Conservation (phyloP, 2,797 vertebrate genomes). For the Acipenser transmontanus region DNA sequence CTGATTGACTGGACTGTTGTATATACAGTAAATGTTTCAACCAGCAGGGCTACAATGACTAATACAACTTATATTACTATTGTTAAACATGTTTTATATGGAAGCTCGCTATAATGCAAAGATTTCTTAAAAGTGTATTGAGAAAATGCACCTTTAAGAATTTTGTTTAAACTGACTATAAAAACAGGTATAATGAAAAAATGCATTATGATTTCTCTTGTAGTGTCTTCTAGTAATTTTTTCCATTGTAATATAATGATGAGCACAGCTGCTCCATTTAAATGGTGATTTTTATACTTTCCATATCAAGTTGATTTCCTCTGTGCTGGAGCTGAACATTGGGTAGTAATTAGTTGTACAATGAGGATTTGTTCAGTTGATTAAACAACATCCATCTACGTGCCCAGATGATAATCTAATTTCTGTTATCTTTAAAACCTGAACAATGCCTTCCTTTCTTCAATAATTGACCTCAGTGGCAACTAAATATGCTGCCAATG, state of each 20-base stretch:
- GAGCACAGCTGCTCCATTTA: slow-evolving; percentile 22
- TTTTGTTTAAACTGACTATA: slow-evolving; percentile 12
- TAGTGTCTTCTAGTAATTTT: slow-evolving; percentile 17
- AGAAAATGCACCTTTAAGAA: neutral
- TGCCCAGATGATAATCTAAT: slow-evolving; percentile 22
- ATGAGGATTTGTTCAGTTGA: slow-evolving; percentile 29
- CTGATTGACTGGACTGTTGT: neutral
- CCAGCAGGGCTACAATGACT: neutral
- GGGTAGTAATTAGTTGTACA: slow-evolving; percentile 29
- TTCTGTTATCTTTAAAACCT: slow-evolving; percentile 14
- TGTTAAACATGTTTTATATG: neutral
- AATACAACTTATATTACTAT: neutral
- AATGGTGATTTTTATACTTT: slow-evolving; percentile 22
- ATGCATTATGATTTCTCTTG: slow-evolving; percentile 8
- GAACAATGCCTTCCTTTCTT: neutral
- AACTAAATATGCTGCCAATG: slow-evolving; percentile 9
- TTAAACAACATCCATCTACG: slow-evolving; percentile 26
- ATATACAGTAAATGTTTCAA: slow-evolving; percentile 14
- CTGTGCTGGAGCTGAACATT: slow-evolving; percentile 17
- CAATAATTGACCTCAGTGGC: slow-evolving; percentile 3
- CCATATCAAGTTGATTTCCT: slow-evolving; percentile 25
- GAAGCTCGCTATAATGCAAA: neutral
- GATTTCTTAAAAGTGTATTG: neutral
- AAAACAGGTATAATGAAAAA: neutral
- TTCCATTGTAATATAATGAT: slow-evolving; percentile 20